Evolutionary conservation across 64 coral and sea anemone genomes (phyloP), one percentile per base, ranked within the genome.

Genomic region (Pachyseris speciosa): DNA sequence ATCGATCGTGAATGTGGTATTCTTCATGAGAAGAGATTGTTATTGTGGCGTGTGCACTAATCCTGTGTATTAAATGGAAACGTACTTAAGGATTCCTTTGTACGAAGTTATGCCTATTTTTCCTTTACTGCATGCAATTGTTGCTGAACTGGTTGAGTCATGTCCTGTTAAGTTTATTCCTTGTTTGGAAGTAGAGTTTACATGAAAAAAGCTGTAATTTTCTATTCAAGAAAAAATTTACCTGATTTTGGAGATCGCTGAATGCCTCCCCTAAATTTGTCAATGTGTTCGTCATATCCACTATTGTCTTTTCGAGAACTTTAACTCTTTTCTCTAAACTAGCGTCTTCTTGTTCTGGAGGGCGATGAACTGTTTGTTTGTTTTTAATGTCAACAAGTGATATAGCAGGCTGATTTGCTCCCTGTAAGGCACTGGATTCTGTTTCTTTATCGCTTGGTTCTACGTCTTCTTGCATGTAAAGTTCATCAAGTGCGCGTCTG

Each of bases 401-500:
- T 41, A 20, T 44, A 53, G 37, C 9, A 72, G 33, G 31, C 4
- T 93, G 20, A 26, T 59, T 36, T 34, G 40, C 27, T 11, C 44
- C 85, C 9, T 48, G 13, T 19, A 24, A 4, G 52, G 80, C 34
- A 10, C 15, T 24, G 12, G 38, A 37, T 66, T 48, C 11, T 3
- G 16, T 59, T 57, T 48, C 37, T 20, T 50, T 4, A 33, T 1
- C 15, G 29, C 60, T 28, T 79, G 17, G 33, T 17, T 80, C 32
- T 72, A 47, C 1, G 2, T 2, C 20, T 24, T 33, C 34, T 12
- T 58, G 11, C 4, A 22, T 2, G 20, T 25, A 4, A 2, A 25
- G 34, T 37, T 81, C 77, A 12, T 61, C 52, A 19, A 61, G 37
- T 27, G 78, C 69, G 36, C 89, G 89, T n/a, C 69, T 84, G 48